Evolutionary conservation across 2,797 vertebrate species (phyloP).

Genomic region (Pitangus sulphuratus): DNA sequence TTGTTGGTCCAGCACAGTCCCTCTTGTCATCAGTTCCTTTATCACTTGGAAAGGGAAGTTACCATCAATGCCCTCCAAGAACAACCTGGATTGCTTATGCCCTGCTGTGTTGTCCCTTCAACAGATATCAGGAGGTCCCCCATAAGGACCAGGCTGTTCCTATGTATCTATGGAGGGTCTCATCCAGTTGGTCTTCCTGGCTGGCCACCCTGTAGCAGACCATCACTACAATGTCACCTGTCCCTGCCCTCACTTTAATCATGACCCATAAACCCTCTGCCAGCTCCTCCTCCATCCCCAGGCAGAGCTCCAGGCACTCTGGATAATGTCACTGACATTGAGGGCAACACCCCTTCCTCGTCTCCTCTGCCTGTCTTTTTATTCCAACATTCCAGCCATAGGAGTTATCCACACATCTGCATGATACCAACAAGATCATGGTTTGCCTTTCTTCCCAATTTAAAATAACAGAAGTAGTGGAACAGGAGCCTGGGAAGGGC

Average conservation of each 20-base stretch:
- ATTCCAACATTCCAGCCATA: neutral
- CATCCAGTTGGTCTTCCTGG: neutral
- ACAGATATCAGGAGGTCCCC: neutral
- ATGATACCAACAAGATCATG: neutral
- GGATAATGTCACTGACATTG: neutral
- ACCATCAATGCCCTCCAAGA: neutral
- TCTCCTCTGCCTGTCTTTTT: neutral
- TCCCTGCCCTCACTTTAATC: neutral
- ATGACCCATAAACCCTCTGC: neutral
- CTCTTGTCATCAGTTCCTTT: neutral
- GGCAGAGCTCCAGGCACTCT: neutral
- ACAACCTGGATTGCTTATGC: neutral
- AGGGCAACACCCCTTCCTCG: neutral
- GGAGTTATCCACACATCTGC: neutral
- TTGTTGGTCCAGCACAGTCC: neutral
- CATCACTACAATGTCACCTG: neutral
- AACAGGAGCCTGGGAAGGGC: neutral
- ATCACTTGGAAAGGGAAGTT: neutral
- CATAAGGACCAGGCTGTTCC: neutral
- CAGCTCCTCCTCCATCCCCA: neutral
- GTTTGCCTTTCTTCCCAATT: neutral
- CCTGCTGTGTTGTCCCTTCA: neutral
- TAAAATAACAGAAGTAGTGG: neutral
- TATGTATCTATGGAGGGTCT: neutral
- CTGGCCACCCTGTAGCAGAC: neutral